Conservation (phyloP, 2,888 invertebrate genomes). For the Fragum whitleyi region DNA sequence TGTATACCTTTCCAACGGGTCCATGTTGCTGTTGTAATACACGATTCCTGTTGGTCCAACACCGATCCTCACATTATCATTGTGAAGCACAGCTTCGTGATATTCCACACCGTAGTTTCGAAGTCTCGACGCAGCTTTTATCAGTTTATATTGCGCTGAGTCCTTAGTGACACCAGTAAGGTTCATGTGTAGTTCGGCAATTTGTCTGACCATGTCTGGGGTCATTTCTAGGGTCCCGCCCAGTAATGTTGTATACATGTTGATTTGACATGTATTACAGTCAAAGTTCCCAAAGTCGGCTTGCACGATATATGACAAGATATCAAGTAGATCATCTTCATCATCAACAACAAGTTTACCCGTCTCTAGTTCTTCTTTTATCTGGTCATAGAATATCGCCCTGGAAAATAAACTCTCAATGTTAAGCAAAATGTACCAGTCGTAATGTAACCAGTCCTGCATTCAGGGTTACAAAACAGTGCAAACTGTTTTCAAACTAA, state of each 20-base stretch:
- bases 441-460: neutral
- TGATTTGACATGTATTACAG: slow-evolving; percentile 64
- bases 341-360: slow-evolving; percentile 90
- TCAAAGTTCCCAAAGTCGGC: slow-evolving; percentile 90
- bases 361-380: slow-evolving; percentile 89
- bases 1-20: slow-evolving; percentile 73
- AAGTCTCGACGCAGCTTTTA: slow-evolving; percentile 92
- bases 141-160: slow-evolving; percentile 93
- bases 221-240: slow-evolving; percentile 59
- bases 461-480: too few relatives aligned
- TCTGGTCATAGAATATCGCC: slow-evolving; percentile 94
- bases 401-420: slow-evolving; percentile 81
- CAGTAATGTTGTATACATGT: slow-evolving; percentile 68
- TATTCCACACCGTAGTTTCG: slow-evolving; percentile 93
- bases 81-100: slow-evolving; percentile 88
- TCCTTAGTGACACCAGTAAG: slow-evolving; percentile 89
- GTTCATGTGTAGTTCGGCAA: slow-evolving; percentile 73
- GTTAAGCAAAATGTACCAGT: neutral
- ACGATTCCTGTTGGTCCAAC: slow-evolving; percentile 93
- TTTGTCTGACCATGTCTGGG: slow-evolving; percentile 57
- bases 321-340: slow-evolving; percentile 89
- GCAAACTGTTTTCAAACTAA: too few relatives aligned
- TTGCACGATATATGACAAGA: slow-evolving; percentile 92
- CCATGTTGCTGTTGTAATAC: slow-evolving; percentile 69
- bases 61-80: slow-evolving; percentile 87